These are phyloP conservation scores for Sphecodes monilicornis DNA, from an alignment of 2,888 invertebrate species.

Conservation along the genomic window DNA sequence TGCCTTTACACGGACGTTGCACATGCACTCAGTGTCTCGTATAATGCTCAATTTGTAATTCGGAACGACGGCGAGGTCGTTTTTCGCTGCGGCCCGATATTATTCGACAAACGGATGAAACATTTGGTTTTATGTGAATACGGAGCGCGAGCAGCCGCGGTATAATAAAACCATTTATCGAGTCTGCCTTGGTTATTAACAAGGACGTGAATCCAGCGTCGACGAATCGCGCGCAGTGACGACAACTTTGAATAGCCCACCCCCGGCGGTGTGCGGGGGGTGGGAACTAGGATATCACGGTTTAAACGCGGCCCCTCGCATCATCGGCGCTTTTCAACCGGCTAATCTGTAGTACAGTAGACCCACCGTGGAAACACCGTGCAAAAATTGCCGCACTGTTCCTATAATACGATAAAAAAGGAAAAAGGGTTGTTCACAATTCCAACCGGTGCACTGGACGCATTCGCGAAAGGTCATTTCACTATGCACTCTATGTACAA, in stretches of 20 bases:
- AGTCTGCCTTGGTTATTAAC: constrained; percentile 7
- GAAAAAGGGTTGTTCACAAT: not conserved
- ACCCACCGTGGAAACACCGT: not conserved
- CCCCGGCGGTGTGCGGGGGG: not conserved
- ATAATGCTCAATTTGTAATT: constrained; percentile 32
- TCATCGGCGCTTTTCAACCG: constrained; percentile 6
- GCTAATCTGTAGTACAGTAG: constrained; percentile 2
- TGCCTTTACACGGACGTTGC: too few species aligned
- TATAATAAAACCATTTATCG: constrained; percentile 43
- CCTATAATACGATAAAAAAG: not conserved
- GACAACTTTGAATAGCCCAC: constrained; percentile 7
- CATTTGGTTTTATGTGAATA: constrained; percentile 24
- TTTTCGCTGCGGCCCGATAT: constrained; percentile 17
- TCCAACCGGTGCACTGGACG: not conserved
- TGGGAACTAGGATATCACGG: not conserved
- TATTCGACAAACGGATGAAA: constrained; percentile 30
- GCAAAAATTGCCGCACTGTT: not conserved
- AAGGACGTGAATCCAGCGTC: not conserved
- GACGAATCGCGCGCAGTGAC: constrained; percentile 3
- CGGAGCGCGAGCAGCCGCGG: not conserved
- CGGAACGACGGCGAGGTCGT: not conserved
- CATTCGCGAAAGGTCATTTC: not conserved
- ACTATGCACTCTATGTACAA: not conserved
- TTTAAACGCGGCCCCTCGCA: constrained; percentile 1
- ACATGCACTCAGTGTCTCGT: not conserved